These are phyloP conservation scores for Pseudolycoriella hygida DNA, from an alignment of 2,888 invertebrate species.

Conservation along the genomic window DNA sequence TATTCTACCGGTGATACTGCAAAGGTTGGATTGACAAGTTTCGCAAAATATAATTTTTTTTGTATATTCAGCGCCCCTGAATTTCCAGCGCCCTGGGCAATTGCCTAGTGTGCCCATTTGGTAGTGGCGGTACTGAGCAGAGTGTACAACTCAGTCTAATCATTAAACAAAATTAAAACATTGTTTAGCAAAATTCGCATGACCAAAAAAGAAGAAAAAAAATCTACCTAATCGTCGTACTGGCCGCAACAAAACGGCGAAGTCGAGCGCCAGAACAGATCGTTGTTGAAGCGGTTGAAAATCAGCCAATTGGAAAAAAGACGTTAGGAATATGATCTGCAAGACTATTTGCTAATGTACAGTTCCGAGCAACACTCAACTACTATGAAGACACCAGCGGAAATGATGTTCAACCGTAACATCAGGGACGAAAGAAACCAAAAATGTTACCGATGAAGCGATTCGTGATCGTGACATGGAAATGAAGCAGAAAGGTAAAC, in stretches of 20 bases:
- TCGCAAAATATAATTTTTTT: too few relatives aligned
- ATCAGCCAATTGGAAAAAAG: constrained; percentile 8
- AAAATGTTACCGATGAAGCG: constrained; percentile 6
- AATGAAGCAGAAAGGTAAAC: constrained; percentile 7
- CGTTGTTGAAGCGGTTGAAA: constrained; percentile 7
- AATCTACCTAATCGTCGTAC: too few relatives aligned
- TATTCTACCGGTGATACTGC: too few relatives aligned
- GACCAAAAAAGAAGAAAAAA: too few relatives aligned
- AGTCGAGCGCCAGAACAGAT: constrained; percentile 6
- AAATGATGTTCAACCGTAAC: constrained; percentile 13
- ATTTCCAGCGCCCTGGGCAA: too few relatives aligned
- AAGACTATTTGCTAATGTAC: constrained; percentile 11
- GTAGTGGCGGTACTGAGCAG: too few relatives aligned
- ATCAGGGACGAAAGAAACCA: constrained; percentile 11
- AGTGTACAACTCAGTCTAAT: too few relatives aligned
- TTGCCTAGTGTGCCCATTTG: too few relatives aligned
- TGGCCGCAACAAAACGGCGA: constrained; percentile 10
- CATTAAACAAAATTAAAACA: too few relatives aligned
- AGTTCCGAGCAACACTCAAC: constrained; percentile 15
- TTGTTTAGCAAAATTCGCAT: too few relatives aligned
- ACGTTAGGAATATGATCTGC: constrained; percentile 10
- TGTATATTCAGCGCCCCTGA: too few relatives aligned
- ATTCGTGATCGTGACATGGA: constrained; percentile 7
- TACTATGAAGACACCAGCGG: constrained; percentile 14
- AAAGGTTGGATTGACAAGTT: too few relatives aligned